Evolutionary conservation across 2,113 vertebrate species (phyloP), one percentile per base, ranked within the genome.

Genomic region (Aphyosemion australe): DNA sequence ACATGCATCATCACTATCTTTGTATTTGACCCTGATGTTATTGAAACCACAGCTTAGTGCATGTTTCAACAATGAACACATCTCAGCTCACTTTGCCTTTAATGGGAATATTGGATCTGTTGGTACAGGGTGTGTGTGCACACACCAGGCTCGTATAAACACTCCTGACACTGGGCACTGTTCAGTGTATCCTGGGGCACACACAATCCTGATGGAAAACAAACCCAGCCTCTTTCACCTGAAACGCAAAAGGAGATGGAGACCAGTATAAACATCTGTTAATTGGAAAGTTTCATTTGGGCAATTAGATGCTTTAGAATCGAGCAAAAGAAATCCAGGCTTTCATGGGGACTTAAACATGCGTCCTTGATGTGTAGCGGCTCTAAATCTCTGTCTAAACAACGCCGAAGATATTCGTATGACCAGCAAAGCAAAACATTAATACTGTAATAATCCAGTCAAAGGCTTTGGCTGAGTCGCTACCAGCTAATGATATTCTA

Each of bases 81-180:
- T 53, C 55, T 65, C 37, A 0, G 1, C 73, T 56, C 46, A 31
- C 52, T 77, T 89, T 73, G 59, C 84, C 90, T 89, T 90, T 90
- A 86, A 88, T 87, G 86, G 88, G 56, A 61, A 85, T 78, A 49
- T 43, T 13, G 21, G 55, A 69, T 55, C 21, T 79, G 79, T 63
- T 68, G 81, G 78, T 79, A 55, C 79, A 72, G 56, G 48, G 61
- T 56, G 82, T 78, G 72, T 74, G 65, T 67, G 73, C 32, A 46
- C 51, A 69, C 47, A 66, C 64, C 74, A 41, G 51, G 20, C 61
- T 79, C 54, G 54, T 80, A 70, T 90, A 91, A 90, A 90, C 89
- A 90, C 77, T 72, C 45, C 75, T 83, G 85, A 87, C 85, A 85
- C 19, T 0, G 54, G 63, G 18, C 74, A 62, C 69, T 87, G 73